Conservation (phyloP, 2,888 invertebrate genomes). For the Chymomyza caudatula region DNA sequence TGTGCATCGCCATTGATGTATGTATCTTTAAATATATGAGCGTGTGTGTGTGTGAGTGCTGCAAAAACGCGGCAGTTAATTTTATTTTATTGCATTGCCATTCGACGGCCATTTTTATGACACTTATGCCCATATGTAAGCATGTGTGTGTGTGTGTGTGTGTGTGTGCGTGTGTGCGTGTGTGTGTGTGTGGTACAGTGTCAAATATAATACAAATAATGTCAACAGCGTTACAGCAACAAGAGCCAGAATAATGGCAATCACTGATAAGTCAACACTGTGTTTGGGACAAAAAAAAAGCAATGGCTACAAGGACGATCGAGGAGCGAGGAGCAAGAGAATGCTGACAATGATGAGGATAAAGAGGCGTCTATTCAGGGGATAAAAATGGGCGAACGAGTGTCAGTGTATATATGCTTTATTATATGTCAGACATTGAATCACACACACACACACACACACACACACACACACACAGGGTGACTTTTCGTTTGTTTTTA, state of each 20-base stretch:
- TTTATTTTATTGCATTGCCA: slow-evolving; percentile 64
- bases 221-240: slow-evolving; percentile 39
- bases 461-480: neutral
- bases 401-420: slow-evolving; percentile 11
- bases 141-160: slow-evolving; percentile 7
- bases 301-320: slow-evolving; percentile 5
- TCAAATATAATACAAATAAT: slow-evolving; percentile 68
- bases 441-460: slow-evolving; percentile 1
- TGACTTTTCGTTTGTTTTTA: neutral
- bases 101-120: slow-evolving; percentile 51
- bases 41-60: neutral
- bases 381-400: neutral
- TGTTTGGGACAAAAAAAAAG: slow-evolving; percentile 34
- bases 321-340: slow-evolving; percentile 11
- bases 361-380: neutral
- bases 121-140: slow-evolving; percentile 17
- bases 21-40: slow-evolving; percentile 8
- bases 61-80: slow-evolving; percentile 54
- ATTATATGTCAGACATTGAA: slow-evolving; percentile 28
- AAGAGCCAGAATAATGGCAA: slow-evolving; percentile 29
- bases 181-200: slow-evolving; percentile 34
- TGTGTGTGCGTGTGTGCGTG: slow-evolving; percentile 7
- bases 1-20: slow-evolving; percentile 29
- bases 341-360: neutral
- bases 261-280: slow-evolving; percentile 62